phyloP scores from a whole-genome alignment of 2,113 vertebrate species.

The Eurystomus gularis region DNA sequence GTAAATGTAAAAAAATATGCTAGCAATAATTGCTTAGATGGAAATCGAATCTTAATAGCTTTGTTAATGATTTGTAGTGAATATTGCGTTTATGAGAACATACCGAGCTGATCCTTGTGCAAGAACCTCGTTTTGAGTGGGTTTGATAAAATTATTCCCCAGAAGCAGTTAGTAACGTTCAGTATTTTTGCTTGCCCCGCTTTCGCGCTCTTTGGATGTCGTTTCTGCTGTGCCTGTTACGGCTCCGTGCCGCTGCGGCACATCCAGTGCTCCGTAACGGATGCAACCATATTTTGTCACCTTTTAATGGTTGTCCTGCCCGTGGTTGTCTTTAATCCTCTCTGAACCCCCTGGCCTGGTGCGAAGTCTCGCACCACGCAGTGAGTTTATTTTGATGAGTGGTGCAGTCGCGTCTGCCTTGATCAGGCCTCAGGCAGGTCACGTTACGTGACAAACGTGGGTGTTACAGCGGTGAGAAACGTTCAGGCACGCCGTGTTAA shows the following conservation, averaged over 20 bases:
- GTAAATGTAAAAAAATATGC: slow-evolving; percentile 78
- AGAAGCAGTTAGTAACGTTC: neutral
- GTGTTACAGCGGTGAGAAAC: neutral
- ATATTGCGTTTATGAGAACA: slow-evolving; percentile 60
- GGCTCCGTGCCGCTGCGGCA: accelerated
- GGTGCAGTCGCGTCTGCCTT: neutral
- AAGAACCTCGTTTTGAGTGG: slow-evolving; percentile 56
- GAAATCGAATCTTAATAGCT: slow-evolving; percentile 81
- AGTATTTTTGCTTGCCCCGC: neutral
- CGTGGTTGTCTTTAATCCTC: neutral
- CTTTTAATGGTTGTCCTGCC: neutral
- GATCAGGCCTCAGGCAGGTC: neutral
- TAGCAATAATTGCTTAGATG: slow-evolving; percentile 79
- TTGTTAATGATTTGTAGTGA: slow-evolving; percentile 79
- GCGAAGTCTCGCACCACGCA: neutral
- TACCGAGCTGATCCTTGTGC: slow-evolving; percentile 53
- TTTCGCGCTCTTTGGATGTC: neutral
- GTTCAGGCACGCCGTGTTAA: accelerated
- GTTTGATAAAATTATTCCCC: slow-evolving; percentile 52
- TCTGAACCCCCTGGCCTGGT: neutral
- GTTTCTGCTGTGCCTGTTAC: no score
- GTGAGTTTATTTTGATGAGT: neutral
- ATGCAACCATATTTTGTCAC: neutral
- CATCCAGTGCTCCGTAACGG: neutral
- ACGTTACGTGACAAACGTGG: neutral